These are phyloP conservation scores for Echinometra lucunter DNA, from an alignment of 53 echinoderm and acorn worm genomes.

Conservation along the genomic window DNA sequence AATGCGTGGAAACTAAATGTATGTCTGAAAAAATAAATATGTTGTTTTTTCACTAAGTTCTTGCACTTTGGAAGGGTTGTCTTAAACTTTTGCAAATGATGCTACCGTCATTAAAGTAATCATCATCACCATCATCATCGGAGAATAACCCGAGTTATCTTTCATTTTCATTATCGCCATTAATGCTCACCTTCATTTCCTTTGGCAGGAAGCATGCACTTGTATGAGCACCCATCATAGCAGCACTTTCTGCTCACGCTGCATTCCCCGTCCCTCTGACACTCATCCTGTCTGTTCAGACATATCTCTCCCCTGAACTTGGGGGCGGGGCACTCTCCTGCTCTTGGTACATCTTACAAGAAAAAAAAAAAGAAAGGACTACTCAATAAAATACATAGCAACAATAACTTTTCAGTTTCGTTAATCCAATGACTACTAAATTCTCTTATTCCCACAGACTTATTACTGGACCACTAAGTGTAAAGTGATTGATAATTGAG, in stretches of 20 bases:
- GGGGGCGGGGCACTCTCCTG: slow-evolving; percentile 63
- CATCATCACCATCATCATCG: slow-evolving; percentile 55
- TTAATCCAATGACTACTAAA: too few relatives aligned
- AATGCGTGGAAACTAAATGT: too few relatives aligned
- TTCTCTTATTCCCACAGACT: too few relatives aligned
- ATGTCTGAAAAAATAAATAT: too few relatives aligned
- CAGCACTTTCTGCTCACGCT: slow-evolving; percentile 65
- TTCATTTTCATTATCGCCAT: not conserved
- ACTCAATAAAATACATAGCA: not conserved
- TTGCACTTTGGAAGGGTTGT: too few relatives aligned
- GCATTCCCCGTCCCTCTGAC: slow-evolving; percentile 61
- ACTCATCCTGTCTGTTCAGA: slow-evolving; percentile 34
- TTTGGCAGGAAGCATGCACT: slow-evolving; percentile 24
- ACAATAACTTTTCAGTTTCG: not conserved
- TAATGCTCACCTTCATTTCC: not conserved
- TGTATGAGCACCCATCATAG: slow-evolving; percentile 65
- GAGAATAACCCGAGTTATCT: too few relatives aligned
- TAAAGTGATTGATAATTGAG: too few relatives aligned
- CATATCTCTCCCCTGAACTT: slow-evolving; percentile 26
- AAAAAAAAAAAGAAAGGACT: not conserved
- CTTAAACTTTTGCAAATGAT: too few relatives aligned
- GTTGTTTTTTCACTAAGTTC: too few relatives aligned
- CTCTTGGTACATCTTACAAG: not conserved
- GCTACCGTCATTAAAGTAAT: slow-evolving; percentile 44
- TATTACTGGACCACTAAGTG: too few relatives aligned